phyloP scores from a whole-genome alignment of 2,797 vertebrate species.

The Fringilla coelebs region DNA sequence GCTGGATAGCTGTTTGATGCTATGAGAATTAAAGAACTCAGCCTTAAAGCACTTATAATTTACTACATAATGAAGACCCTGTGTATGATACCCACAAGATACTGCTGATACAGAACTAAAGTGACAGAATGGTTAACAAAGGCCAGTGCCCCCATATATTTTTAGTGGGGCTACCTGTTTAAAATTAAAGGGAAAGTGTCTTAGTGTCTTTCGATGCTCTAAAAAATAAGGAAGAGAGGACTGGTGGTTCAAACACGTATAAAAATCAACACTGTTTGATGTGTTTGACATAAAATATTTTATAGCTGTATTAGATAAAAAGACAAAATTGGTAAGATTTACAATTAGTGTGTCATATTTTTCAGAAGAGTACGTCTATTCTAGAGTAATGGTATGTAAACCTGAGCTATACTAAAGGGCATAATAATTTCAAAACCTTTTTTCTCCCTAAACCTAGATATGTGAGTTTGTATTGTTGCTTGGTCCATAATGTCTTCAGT shows the following conservation, averaged over 20 bases:
- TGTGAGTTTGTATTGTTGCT: neutral
- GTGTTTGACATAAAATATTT: neutral
- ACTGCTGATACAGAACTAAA: neutral
- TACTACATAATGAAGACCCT: neutral
- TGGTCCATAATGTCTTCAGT: neutral
- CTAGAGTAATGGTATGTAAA: neutral
- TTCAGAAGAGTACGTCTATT: neutral
- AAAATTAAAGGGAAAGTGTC: neutral
- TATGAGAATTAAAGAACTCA: neutral
- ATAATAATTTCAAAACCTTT: neutral
- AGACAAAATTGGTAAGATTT: neutral
- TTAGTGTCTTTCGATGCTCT: neutral
- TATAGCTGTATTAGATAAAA: neutral
- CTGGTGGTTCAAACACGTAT: neutral
- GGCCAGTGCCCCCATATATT: neutral
- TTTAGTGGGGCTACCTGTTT: neutral
- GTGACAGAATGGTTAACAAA: neutral
- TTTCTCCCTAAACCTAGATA: accelerated
- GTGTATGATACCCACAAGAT: neutral
- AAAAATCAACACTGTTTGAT: neutral
- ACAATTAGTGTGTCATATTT: neutral
- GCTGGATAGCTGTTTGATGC: neutral
- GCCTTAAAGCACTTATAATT: neutral
- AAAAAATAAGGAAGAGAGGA: neutral
- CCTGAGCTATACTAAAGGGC: neutral